Base-by-base conservation (phyloP, 1,140 invertebrate genomes). In the Eufriesea mexicana region DNA sequence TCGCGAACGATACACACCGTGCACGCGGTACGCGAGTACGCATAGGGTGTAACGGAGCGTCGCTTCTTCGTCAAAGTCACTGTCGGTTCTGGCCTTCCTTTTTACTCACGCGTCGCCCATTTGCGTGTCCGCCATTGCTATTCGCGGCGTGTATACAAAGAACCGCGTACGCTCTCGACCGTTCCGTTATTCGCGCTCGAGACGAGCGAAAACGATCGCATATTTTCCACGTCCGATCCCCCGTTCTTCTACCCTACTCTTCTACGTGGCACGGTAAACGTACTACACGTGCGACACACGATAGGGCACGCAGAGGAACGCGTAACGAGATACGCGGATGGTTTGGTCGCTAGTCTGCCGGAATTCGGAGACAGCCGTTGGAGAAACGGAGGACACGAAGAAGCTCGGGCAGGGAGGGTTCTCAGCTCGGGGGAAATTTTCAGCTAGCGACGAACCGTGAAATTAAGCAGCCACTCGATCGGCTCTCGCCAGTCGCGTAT, bases 371-470 rank as follows among this genome's bases (percentile, higher is more conserved):
- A n/a, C n/a, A n/a, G n/a, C n/a, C n/a, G n/a, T n/a, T n/a, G 49
- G 8, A 55, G 59, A 51, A 71, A 51, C 8, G 42, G 45, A 68
- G 35, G 74, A 68, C 23, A 18, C 45, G 45, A n/a, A 20, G 23
- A 28, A 28, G 45, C n/a, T 23, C 54, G 76, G 62, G 66, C n/a
- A n/a, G n/a, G 51, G 62, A 28, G 70, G 73, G 59, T 75, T 14
- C 83, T 81, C 82, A 57, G 73, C 72, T 72, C 72, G n/a, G 59
- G 35, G 45, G 59, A 62, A 89, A 89, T 90, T 90, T 87, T 89
- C 88, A 79, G 47, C 55, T 47, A 86, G 66, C 81, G 61, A 18
- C 81, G 80, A 87, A 78, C 83, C 88, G 86, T 90, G 86, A 90
- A 89, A 90, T 89, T 87, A 87, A 86, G 75, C 72, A 80, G 42